Base-by-base conservation (phyloP, 2,113 vertebrate species). In the Salvelinus namaycush region DNA sequence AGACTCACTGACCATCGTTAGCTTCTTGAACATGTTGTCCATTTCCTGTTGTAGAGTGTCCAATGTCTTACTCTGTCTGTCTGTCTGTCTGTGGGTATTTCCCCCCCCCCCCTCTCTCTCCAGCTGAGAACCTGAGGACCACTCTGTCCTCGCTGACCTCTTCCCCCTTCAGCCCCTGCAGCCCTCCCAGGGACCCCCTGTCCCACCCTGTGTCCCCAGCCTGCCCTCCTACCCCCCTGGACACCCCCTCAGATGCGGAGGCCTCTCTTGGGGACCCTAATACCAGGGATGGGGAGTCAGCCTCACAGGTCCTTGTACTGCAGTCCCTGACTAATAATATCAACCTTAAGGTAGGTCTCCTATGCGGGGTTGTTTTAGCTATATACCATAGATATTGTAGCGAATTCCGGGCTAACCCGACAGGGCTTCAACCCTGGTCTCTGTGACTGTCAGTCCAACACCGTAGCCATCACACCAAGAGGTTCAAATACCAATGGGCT, bases 61-160 rank as follows among this genome's bases (percentile, higher is more conserved):
- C 39, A 44, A 44, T 72, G 34, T 29, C 27, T 48, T 20, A 51
- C 20, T 70, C 26, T 49, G 29, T 60, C 7, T 72, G 5, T 60
- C 6, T 72, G 5, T 60, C 31, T 27, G 12, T 73, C 72, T 74
- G n/a, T 44, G 12, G 5, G 12, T 14, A 54, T 27, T 66, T 27
- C 26, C 65, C 65, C 69, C 12, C 39, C 14, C 59, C 12, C n/a
- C 3, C 39, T 5, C 62, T 22, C 11, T 26, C 77, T 24, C 8
- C 75, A 92, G 93, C 86, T 57, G 85, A 92, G 81, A 87, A 73
- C 78, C 87, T 94, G 24, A 90, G 79, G 81, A 72, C 84, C 65
- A 75, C 82, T 0, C 79, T 94, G 34, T 82, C 76, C 0, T 77
- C 86, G 34, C 73, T 73, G 76, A 9, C 77, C 65, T 65, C 31